Conservation (phyloP, 2,797 vertebrate genomes). For the Thamnophis elegans region DNA sequence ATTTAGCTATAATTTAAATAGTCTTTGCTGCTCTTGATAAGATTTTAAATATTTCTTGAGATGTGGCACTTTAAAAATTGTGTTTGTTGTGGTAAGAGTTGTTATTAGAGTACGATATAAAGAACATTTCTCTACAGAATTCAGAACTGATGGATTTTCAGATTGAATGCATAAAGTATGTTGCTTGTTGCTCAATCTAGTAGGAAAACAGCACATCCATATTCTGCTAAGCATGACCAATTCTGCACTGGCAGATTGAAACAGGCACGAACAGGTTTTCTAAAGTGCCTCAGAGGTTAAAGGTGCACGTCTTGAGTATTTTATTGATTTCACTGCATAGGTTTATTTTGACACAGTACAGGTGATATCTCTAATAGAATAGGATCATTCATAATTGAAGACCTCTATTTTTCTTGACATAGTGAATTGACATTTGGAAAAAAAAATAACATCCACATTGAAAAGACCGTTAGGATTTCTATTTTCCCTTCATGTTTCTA, state of each 20-base stretch:
- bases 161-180: neutral
- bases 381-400: neutral
- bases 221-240: neutral
- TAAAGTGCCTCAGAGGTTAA: neutral
- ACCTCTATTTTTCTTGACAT: neutral
- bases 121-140: neutral
- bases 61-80: neutral
- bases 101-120: neutral
- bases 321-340: neutral
- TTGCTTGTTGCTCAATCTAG: neutral
- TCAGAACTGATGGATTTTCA: neutral
- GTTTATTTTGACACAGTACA: neutral
- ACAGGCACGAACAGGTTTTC: neutral
- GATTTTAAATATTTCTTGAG: neutral
- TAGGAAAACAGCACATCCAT: neutral
- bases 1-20: neutral
- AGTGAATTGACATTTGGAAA: neutral
- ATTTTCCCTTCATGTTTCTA: neutral
- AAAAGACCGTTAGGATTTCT: neutral
- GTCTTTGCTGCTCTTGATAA: neutral
- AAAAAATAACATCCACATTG: neutral
- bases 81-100: neutral
- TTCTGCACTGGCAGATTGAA: neutral
- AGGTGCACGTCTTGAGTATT: neutral
- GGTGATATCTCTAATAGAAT: neutral